phyloP scores from a whole-genome alignment of 2,888 invertebrate genomes.

The Heliconius sara region DNA sequence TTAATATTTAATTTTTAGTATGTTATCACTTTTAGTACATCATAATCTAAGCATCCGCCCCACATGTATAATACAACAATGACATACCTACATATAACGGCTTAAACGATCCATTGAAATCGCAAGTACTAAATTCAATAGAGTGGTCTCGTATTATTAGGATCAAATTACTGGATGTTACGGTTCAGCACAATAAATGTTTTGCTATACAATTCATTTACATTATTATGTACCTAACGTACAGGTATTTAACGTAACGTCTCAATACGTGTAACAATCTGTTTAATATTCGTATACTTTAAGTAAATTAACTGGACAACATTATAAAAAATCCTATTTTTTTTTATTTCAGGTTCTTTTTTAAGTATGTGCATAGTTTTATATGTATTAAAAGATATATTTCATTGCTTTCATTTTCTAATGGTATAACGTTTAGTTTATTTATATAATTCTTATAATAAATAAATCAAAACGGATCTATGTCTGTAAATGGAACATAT shows the following conservation, averaged over 20 bases:
- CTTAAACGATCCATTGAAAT: background rate
- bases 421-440: too few species aligned
- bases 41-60: conserved; percentile 5
- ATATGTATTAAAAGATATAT: too few species aligned
- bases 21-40: background rate
- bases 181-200: background rate
- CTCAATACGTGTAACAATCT: background rate
- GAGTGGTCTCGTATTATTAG: background rate
- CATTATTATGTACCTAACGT: too few species aligned
- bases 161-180: background rate
- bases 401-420: too few species aligned
- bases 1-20: too few species aligned
- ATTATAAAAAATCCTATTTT: too few species aligned
- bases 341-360: too few species aligned
- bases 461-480: too few species aligned
- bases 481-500: too few species aligned
- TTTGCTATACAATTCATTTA: background rate
- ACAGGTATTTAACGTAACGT: background rate
- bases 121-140: background rate
- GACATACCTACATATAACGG: background rate
- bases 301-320: background rate
- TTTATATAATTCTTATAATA: too few species aligned
- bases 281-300: background rate
- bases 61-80: background rate
- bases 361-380: too few species aligned